Conservation (phyloP, 2,888 invertebrate species). For the Dryobotodes eremita region DNA sequence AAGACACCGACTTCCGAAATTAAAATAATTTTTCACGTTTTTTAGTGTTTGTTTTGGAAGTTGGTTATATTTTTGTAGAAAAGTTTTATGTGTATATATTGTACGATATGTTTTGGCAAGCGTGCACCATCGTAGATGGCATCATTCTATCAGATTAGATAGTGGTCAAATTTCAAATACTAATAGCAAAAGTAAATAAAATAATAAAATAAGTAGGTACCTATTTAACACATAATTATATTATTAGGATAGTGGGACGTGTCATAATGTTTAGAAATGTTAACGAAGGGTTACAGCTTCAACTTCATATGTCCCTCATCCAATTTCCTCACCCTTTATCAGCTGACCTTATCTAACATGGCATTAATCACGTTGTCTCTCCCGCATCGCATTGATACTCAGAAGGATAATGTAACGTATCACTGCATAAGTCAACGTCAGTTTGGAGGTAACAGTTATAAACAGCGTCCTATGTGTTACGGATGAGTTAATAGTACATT, state of each 20-base stretch:
- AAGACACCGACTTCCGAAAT: too few species aligned
- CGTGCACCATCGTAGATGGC: too few species aligned
- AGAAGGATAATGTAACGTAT: background rate
- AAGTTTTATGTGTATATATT: background rate
- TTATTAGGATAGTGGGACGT: background rate
- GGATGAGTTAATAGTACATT: background rate
- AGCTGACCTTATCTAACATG: background rate
- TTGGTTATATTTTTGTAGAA: too few species aligned
- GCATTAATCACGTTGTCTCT: background rate
- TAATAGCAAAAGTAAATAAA: background rate
- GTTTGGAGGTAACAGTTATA: background rate
- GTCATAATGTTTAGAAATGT: background rate
- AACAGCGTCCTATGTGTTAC: background rate
- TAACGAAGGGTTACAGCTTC: background rate
- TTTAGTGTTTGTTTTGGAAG: too few species aligned
- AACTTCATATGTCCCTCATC: background rate
- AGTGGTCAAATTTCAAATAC: background rate
- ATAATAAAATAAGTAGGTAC: background rate
- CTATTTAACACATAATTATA: background rate
- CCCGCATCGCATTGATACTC: background rate
- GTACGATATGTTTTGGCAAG: background rate
- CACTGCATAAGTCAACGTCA: background rate
- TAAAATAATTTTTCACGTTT: too few species aligned
- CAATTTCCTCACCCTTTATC: background rate
- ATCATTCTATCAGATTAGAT: background rate